Conservation (phyloP, 2,888 invertebrate species). For the Chrysina gloriosa region DNA sequence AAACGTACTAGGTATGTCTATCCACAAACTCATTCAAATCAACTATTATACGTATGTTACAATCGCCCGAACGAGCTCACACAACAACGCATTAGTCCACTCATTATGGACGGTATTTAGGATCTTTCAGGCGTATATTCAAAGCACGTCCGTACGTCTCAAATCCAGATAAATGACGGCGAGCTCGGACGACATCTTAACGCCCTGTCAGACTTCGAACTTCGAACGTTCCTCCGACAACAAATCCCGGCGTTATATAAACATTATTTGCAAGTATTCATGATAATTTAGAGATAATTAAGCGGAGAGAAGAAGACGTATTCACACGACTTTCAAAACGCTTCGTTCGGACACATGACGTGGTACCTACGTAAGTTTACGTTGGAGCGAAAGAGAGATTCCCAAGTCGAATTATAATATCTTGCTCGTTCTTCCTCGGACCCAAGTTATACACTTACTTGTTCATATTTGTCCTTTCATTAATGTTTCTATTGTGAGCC, state of each 20-base stretch:
- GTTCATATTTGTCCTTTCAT: constrained; percentile 37
- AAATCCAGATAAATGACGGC: constrained; percentile 29
- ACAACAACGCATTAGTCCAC: constrained; percentile 5
- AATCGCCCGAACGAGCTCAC: no score
- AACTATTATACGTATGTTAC: no score
- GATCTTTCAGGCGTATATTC: constrained; percentile 9
- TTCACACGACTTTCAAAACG: constrained; percentile 21
- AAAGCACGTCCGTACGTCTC: constrained; percentile 1
- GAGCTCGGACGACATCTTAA: no score
- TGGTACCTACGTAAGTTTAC: no score
- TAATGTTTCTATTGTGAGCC: constrained; percentile 29
- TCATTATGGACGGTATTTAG: constrained; percentile 18
- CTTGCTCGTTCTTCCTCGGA: constrained; percentile 14
- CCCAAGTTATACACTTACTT: constrained; percentile 24
- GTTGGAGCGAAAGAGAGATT: no score
- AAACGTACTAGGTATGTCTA: no score
- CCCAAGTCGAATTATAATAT: constrained; percentile 29
- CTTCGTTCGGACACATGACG: no score
- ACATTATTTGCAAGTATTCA: constrained; percentile 34
- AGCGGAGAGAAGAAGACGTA: neutral
- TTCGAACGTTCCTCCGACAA: no score
- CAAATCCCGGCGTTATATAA: constrained; percentile 19
- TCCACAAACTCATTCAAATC: no score
- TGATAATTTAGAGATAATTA: constrained; percentile 27
- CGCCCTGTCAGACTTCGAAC: no score